Conservation (phyloP, 2,888 invertebrate genomes). For the Sinopyrophorus schimmeli region DNA sequence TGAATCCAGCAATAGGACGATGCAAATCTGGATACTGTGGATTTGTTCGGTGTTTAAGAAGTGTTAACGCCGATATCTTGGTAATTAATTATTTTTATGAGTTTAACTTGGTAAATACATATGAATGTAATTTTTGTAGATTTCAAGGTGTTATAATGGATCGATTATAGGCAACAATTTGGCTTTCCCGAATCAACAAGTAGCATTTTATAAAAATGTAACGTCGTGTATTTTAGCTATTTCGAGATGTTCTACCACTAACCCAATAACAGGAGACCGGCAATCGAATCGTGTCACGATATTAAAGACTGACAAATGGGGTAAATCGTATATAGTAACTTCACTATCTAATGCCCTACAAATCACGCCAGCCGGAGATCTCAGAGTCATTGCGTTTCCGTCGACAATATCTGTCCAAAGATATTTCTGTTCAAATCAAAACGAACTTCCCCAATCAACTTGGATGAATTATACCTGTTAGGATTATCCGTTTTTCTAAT, state of each 20-base stretch:
- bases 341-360: constrained; percentile 61
- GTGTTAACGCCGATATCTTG: constrained; percentile 61
- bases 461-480: constrained; percentile 42
- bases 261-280: constrained; percentile 67
- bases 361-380: constrained; percentile 60
- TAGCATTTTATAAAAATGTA: constrained; percentile 64
- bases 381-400: constrained; percentile 61
- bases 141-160: constrained; percentile 60
- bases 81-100: constrained; percentile 55
- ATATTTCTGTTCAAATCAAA: constrained; percentile 59
- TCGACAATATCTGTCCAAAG: constrained; percentile 57
- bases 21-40: constrained; percentile 65
- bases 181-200: constrained; percentile 57
- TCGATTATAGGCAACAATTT: constrained; percentile 59
- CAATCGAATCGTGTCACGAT: constrained; percentile 59
- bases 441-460: constrained; percentile 58
- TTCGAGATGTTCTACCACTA: constrained; percentile 63
- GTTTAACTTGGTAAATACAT: too few species aligned
- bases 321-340: constrained; percentile 45
- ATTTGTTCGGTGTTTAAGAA: constrained; percentile 63
- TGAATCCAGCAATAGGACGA: constrained; percentile 40
- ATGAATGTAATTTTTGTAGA: constrained; percentile 54
- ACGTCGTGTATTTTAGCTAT: constrained; percentile 69
- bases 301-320: constrained; percentile 39
- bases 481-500: constrained; percentile 12